Base-by-base conservation (phyloP, 64 coral and sea anemone genomes). In the Catalaphyllia jardinei region DNA sequence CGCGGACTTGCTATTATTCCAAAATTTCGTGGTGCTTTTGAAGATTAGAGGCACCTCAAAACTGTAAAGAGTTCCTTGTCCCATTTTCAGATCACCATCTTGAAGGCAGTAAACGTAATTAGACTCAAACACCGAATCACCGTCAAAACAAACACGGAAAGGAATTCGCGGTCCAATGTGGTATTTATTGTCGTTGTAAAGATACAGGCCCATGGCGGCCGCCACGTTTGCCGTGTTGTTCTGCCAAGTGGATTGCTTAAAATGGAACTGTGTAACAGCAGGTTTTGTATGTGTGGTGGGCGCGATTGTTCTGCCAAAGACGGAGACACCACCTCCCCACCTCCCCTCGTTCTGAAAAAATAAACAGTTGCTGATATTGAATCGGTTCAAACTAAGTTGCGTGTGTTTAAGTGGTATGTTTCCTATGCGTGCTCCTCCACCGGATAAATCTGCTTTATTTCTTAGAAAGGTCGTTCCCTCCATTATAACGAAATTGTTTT, bases 31-130 rank as follows among this genome's bases (percentile, higher is more conserved):
- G 46, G 87, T 91, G 13, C 65, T 80, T 8, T 59, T 55, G 31
- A 96, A 87, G 12, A 60, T 54, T 7, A 96, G 72, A 3, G 95
- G 95, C 0, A 93, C 91, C 30, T 93, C 77, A 22, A 35, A 20
- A 49, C 87, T 84, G 62, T 93, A 96, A 16, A 96, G 57, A 61
- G 91, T 28, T 60, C 95, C 95, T 91, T 96, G 91, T 15, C 91
- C 95, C 42, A 83, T 55, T 2, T 46, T 80, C 24, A 73, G 10
- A 20, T 89, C 57, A 2, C 78, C 5, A 46, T 8, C 3, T 46
- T 46, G 42, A 46, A 46, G 42, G 6, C n/a, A n/a, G n/a, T 46
- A 4, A 46, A 78, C 91, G 27, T 83, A 19, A 82, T 96, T 96
- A 25, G 39, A 19, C 10, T 55, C 3, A 85, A 85, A 85, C 14